Evolutionary conservation across 2,888 invertebrate species (phyloP).

Genomic region (Caprella mutica): DNA sequence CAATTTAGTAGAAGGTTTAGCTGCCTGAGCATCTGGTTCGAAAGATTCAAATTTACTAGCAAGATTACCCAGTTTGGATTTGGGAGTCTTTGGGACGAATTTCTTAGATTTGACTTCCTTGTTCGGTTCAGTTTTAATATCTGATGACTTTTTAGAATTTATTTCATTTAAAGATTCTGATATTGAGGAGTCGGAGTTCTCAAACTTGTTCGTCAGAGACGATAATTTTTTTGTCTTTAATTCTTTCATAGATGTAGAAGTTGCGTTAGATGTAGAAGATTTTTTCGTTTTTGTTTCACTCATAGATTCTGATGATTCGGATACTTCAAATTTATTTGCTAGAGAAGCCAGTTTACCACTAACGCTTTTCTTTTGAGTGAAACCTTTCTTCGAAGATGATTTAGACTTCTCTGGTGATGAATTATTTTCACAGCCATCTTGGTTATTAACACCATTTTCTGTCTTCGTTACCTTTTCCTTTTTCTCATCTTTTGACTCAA

Average conservation of each 20-base stretch:
- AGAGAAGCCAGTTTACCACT: conserved; percentile 4
- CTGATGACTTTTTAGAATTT: not conserved
- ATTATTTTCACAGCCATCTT: not conserved
- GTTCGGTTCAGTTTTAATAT: no score
- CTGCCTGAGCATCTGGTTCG: not conserved
- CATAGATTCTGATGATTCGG: not conserved
- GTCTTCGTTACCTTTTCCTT: not conserved
- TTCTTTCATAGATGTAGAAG: no score
- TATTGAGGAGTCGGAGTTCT: not conserved
- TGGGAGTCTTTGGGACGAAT: not conserved
- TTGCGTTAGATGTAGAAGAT: no score
- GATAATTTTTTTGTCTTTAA: conserved; percentile 2
- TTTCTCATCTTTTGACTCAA: not conserved
- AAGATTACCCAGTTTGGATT: not conserved
- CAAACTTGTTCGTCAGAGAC: conserved; percentile 10
- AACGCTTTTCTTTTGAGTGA: not conserved
- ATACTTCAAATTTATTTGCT: no score
- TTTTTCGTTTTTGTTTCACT: conserved; percentile 1
- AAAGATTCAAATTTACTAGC: not conserved
- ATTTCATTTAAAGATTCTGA: not conserved
- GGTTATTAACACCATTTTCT: not conserved
- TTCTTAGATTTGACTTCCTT: conserved; percentile 6
- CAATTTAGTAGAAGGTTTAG: not conserved
- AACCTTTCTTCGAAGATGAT: not conserved
- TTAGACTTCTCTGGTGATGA: not conserved